Evolutionary conservation across 2,888 invertebrate genomes (phyloP), one percentile per base, ranked within the genome.

Genomic region (Unio pictorum): DNA sequence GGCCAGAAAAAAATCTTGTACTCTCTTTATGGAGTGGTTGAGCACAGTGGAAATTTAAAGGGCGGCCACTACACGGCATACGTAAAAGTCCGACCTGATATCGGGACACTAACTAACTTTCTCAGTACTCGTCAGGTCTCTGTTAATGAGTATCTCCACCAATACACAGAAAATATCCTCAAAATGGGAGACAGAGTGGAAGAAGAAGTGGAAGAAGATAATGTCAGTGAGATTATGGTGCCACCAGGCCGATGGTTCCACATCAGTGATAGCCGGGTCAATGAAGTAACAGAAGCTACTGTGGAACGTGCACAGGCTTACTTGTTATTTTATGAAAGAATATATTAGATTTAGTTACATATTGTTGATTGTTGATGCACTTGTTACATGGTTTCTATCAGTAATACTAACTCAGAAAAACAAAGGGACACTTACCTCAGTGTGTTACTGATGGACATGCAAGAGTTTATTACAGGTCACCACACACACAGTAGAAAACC

Each of bases 31-130:
- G 99, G 97, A 0, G 94, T 99, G 0, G 98, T 99, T 4, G 97
- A 96, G 87, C 99, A 99, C 88, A 94, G 95, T 67, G 99, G 99
- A 0, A 94, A 95, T 5, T 93, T 98, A 89, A 94, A 95, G 86
- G 95, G 96, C 56, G 95, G 95, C 45, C 95, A 95, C 88, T 99
- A 99, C 88, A 95, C 97, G 1, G 97, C 98, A 8, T 99, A 96
- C 87, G 96, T 99, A 3, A 97, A 97, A 91, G 95, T 95, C 66
- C 82, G 91, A 11, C 81, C 86, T 7, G 80, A 83, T 55, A 73
- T 83, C 7, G 81, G 79, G 28, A 79, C 81, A 5, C 68, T 80
- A 11, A 80, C 80, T 45, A 82, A 83, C 74, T 87, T 84, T 66
- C 71, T 86, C n/a, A 79, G 80, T 30, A 71, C 76, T 34, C 79